Conservation (phyloP, 2,113 vertebrate genomes). For the Pogona vitticeps region DNA sequence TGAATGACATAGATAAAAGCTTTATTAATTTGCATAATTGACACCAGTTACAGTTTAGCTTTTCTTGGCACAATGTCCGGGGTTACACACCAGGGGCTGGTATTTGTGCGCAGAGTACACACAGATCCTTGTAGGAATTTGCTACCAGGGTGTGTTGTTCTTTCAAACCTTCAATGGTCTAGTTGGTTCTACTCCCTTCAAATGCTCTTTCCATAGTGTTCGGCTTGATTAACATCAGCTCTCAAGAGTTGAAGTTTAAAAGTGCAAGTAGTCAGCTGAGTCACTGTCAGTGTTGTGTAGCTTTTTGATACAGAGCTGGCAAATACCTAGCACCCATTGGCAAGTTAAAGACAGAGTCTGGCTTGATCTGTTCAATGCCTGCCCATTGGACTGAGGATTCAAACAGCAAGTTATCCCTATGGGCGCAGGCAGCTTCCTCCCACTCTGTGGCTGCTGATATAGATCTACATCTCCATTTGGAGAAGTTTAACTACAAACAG, state of each 20-base stretch:
- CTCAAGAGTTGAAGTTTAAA: neutral
- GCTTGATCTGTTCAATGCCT: neutral
- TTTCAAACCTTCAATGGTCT: neutral
- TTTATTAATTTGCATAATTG: neutral
- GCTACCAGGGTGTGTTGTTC: neutral
- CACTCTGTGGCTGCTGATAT: no score
- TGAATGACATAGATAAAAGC: neutral
- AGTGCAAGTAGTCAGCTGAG: neutral
- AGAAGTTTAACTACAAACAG: neutral
- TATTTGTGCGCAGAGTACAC: neutral
- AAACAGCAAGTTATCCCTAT: neutral
- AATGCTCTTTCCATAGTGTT: fast-evolving
- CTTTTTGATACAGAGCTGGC: neutral
- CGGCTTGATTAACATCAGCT: neutral
- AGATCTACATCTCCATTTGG: neutral
- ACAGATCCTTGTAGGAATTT: neutral
- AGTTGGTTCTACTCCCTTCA: neutral
- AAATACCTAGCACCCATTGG: neutral
- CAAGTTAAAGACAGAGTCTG: neutral
- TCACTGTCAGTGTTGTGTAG: fast-evolving
- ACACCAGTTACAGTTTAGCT: neutral
- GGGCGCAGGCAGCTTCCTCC: neutral
- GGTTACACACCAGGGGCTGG: neutral
- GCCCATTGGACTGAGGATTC: neutral
- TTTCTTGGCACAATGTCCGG: neutral